Evolutionary conservation across 2,797 vertebrate genomes (phyloP).

Genomic region (Garrulus glandarius): DNA sequence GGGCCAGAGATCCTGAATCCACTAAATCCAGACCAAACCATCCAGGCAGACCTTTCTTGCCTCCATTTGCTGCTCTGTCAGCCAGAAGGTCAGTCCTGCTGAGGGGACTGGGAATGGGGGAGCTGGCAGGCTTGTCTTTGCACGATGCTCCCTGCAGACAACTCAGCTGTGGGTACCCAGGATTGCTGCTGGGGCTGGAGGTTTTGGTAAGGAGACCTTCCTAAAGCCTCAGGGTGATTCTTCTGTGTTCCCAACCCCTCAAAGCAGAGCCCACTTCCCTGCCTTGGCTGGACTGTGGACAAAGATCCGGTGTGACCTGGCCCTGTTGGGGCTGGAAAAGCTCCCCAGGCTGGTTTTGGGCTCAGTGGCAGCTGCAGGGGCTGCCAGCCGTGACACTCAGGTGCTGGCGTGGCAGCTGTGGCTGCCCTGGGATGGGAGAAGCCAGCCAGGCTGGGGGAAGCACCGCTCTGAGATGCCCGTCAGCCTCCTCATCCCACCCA

Average conservation of each 20-base stretch:
- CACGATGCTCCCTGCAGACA: neutral
- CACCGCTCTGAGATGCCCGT: accelerated
- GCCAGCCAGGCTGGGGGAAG: neutral
- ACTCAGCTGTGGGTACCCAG: neutral
- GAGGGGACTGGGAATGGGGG: neutral
- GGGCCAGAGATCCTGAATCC: neutral
- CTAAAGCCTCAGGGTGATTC: neutral
- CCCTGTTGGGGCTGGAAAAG: neutral
- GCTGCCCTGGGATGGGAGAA: neutral
- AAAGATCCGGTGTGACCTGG: neutral
- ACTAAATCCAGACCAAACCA: neutral
- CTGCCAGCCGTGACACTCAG: neutral
- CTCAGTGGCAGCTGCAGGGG: neutral
- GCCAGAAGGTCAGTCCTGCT: neutral
- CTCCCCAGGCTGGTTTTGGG: neutral
- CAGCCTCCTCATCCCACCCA: accelerated
- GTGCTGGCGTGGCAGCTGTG: neutral
- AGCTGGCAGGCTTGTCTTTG: neutral
- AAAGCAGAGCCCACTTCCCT: neutral
- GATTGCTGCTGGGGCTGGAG: neutral
- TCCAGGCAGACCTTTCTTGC: neutral
- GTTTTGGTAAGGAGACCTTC: neutral
- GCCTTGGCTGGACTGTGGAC: accelerated
- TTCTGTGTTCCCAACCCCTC: neutral
- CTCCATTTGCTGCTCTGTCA: neutral